These are phyloP conservation scores for Chrysolina haemoptera DNA, from an alignment of 2,888 invertebrate genomes.

Conservation along the genomic window DNA sequence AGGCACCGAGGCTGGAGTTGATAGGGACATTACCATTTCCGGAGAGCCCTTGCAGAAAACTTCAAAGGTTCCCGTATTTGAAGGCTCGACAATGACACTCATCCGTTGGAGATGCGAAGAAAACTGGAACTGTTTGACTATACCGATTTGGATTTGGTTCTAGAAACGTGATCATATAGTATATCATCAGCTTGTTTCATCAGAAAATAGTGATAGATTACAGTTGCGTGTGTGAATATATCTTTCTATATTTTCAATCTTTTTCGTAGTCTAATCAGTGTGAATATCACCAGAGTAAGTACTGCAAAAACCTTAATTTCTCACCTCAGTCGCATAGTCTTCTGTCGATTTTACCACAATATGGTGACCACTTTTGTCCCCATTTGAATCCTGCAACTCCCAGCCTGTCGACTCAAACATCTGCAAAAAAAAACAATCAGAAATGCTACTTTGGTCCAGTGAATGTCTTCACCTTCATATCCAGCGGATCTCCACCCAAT, in stretches of 20 bases:
- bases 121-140: constrained; percentile 83
- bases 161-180: constrained; percentile 30
- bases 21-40: constrained; percentile 88
- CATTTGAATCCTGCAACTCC: constrained; percentile 87
- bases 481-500: constrained; percentile 93
- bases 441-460: neutral
- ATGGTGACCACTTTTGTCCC: constrained; percentile 84
- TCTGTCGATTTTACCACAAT: constrained; percentile 78
- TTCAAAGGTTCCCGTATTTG: constrained; percentile 81
- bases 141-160: constrained; percentile 67
- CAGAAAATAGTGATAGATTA: no score
- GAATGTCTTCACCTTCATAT: constrained; percentile 79
- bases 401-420: constrained; percentile 97
- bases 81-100: constrained; percentile 84
- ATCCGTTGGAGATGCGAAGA: constrained; percentile 90
- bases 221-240: no score
- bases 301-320: neutral
- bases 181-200: neutral
- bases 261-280: no score
- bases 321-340: neutral
- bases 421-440: constrained; percentile 66
- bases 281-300: no score
- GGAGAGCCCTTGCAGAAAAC: constrained; percentile 95
- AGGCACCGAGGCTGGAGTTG: constrained; percentile 82
- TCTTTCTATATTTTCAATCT: no score